phyloP scores from a whole-genome alignment of 2,113 vertebrate species.

The Baryphthengus martii region DNA sequence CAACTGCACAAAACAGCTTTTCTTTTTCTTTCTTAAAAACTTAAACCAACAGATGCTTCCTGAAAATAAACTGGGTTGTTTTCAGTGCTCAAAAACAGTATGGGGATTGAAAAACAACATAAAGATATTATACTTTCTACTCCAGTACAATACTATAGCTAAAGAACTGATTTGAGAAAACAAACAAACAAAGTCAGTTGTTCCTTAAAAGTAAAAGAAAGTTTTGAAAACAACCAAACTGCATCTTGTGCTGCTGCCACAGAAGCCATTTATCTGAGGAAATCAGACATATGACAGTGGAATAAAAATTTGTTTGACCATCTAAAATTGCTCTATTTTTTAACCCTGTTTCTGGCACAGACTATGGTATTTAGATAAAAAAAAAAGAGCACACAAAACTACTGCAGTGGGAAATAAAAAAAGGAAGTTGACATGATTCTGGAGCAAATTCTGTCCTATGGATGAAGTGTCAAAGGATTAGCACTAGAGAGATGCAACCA shows the following conservation, averaged over 20 bases:
- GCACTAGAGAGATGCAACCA: background rate
- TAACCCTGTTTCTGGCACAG: background rate
- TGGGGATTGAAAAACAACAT: background rate
- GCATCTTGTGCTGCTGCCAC: background rate
- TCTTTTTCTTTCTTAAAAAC: background rate
- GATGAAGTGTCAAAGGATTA: background rate
- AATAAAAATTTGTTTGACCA: background rate
- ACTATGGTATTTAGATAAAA: background rate
- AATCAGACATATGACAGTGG: background rate
- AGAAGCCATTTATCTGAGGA: background rate
- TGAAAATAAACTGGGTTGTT: background rate
- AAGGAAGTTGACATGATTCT: background rate
- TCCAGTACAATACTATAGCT: background rate
- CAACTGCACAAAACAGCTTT: background rate
- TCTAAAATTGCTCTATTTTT: background rate
- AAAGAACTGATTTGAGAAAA: background rate
- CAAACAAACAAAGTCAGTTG: background rate
- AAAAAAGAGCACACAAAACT: background rate
- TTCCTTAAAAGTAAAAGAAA: background rate
- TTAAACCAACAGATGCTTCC: background rate
- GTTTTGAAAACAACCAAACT: background rate
- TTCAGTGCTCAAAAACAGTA: background rate
- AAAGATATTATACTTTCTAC: background rate
- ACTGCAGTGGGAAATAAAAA: background rate
- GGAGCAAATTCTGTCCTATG: background rate